Evolutionary conservation across 2,113 vertebrate species (phyloP).

Genomic region (Scomber scombrus): DNA sequence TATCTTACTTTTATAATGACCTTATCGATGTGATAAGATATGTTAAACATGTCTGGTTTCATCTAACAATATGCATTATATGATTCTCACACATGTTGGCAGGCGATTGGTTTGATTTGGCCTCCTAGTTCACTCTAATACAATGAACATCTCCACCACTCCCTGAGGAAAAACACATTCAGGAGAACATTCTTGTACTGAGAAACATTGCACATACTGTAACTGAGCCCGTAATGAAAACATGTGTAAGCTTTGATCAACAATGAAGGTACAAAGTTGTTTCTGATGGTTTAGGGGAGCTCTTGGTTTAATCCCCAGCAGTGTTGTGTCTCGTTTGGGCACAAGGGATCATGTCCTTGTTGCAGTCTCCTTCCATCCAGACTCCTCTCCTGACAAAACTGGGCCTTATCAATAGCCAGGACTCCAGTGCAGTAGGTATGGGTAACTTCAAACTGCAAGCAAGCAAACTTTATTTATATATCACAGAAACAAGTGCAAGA

Average conservation of each 20-base stretch:
- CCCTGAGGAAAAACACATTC: constrained; percentile 42
- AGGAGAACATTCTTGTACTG: not conserved
- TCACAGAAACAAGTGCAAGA: not conserved
- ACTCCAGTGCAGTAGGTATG: not conserved
- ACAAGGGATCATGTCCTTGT: not conserved
- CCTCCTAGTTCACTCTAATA: constrained; percentile 9
- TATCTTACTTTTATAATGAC: constrained; percentile 45
- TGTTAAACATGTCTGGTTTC: constrained; percentile 20
- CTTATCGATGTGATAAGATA: constrained; percentile 43
- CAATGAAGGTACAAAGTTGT: not conserved
- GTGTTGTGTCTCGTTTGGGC: constrained; percentile 1
- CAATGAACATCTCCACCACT: constrained; percentile 52
- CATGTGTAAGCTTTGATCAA: not conserved
- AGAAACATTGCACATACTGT: too few relatives aligned
- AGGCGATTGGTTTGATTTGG: constrained; percentile 53
- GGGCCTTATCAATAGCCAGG: not conserved
- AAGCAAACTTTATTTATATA: not conserved
- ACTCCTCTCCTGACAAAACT: not conserved
- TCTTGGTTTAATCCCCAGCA: not conserved
- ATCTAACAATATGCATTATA: constrained; percentile 48
- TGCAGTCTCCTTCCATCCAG: not conserved
- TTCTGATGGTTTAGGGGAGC: not conserved
- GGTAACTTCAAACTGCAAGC: not conserved
- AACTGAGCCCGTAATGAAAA: not conserved
- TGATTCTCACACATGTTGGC: constrained; percentile 20